Evolutionary conservation across 2,113 vertebrate genomes (phyloP), one percentile per base, ranked within the genome.

Genomic region (Hyperopisus bebe): DNA sequence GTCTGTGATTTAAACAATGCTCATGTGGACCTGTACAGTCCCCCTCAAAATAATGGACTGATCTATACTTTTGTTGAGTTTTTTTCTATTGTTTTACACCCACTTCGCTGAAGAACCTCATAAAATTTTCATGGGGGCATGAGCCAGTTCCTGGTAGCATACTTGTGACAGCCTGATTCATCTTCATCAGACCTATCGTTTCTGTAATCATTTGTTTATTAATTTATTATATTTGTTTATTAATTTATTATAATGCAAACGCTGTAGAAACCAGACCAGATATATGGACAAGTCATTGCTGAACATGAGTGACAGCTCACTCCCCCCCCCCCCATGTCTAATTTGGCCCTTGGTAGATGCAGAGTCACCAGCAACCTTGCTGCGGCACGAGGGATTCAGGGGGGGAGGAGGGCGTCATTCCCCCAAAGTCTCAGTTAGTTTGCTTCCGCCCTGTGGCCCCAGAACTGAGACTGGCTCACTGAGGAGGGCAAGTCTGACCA

Each of bases 361-460:
- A 87, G 8, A 35, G 53, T 15, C 17, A 42, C 3, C 31, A 58
- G 39, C 31, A 21, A 11, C 80, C 42, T 21, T 44, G 19, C 80
- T 21, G 39, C 8, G 21, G 17, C 80, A 47, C 8, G 5, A 31
- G 48, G 53, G 19, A 46, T 55, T 66, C 39, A 62, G 19, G 42
- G 46, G 17, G n/a, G 35, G 31, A 0, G 39, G 62, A 9, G n/a
- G 91, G 94, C 92, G 94, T 93, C 91, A 93, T 94, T 92, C 94
- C 94, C 95, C 94, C 91, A 70, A 88, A 95, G 94, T 91, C 93
- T 91, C 92, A 96, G 95, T 95, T 95, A 96, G 94, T 91, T 92
- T 91, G 88, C 80, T 90, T 93, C 94, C 92, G 92, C 92, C 91
- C 92, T 93, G 93, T 93, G 93, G 80, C 62, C 39, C 90, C 91